Evolutionary conservation across 2,888 invertebrate species (phyloP), one percentile per base, ranked within the genome.

Genomic region (Machimus atricapillus): DNA sequence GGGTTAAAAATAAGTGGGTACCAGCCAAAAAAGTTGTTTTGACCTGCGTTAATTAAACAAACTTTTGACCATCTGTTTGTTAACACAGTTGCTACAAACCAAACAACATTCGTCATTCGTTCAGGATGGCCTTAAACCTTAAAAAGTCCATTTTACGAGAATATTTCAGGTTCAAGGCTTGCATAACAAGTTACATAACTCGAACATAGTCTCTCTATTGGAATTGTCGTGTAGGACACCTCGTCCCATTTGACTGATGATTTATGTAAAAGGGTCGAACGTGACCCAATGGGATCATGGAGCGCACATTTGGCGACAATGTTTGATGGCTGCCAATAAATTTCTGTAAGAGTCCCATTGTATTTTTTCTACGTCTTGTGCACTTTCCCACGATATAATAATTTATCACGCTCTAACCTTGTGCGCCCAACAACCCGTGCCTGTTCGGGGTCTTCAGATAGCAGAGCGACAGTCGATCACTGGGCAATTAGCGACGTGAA

Each of bases 301-400:
- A 66, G 66, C 66, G 27, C 66, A 66, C 66, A 66, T 66, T 66
- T 66, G 19, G 66, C 9, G 23, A 27, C 19, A 19, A 66, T 66
- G 66, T 66, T 66, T 66, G 66, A 66, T 66, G 66, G 66, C 66
- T 66, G 27, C 27, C 27, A 27, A 66, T 66, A 66, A 66, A 66
- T 66, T 66, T 66, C 66, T 66, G 27, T 0, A 66, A 9, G 27
- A 66, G 66, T 23, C 52, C 66, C 27, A 66, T 66, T 66, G 66
- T 66, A 27, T 66, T 23, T 66, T 66, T 66, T 66, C 66, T 40
- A 31, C 76, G 76, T 37, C 40, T 19, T 78, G 78, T 78, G 43
- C 78, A 46, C 4, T 78, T 78, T 78, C 78, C 46, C 78, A 78
- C 78, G 78, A 27, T 78, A 23, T 78, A 40, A 43, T 78, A 78